Percentiles rank a stretch among this genome's conserved stretches.
phyloP scores from a whole-genome alignment of 2,797 vertebrate genomes.

The Pseudochirops cupreus region DNA sequence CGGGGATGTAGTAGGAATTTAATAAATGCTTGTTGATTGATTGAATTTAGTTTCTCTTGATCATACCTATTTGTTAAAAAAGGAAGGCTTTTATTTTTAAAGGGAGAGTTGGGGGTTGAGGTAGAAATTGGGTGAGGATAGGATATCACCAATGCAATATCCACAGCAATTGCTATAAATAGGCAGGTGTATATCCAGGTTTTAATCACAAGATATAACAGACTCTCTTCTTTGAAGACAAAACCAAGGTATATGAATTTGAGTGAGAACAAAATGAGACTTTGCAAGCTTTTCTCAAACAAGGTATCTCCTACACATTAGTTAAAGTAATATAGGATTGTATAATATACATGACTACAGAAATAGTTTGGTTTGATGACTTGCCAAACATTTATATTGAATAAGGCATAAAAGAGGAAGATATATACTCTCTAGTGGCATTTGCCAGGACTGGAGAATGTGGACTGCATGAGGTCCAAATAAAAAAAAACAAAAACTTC shows the following conservation, averaged over 20 bases:
- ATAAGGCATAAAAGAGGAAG: not conserved
- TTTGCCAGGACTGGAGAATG: not conserved
- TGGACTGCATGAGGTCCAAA: not conserved
- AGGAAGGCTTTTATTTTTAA: not conserved
- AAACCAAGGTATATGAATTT: not conserved
- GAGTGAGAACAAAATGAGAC: not conserved
- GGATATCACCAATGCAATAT: too few species aligned
- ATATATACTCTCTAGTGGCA: not conserved
- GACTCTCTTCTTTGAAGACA: too few species aligned
- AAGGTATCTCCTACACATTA: not conserved
- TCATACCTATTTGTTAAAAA: not conserved
- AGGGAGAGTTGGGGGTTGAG: not conserved
- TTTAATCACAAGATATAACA: too few species aligned
- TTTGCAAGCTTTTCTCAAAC: not conserved
- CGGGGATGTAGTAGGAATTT: not conserved
- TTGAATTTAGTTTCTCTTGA: not conserved
- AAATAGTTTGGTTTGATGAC: not conserved
- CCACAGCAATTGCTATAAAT: too few species aligned
- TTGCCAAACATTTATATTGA: not conserved
- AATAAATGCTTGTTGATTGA: not conserved
- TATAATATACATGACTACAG: not conserved
- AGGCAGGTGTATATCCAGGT: too few species aligned
- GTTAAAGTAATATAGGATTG: not conserved
- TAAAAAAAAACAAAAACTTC: not conserved
- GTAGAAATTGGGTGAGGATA: not conserved